These are phyloP conservation scores for Scaptomyza montana DNA, from an alignment of 1,140 invertebrate species.

Conservation along the genomic window DNA sequence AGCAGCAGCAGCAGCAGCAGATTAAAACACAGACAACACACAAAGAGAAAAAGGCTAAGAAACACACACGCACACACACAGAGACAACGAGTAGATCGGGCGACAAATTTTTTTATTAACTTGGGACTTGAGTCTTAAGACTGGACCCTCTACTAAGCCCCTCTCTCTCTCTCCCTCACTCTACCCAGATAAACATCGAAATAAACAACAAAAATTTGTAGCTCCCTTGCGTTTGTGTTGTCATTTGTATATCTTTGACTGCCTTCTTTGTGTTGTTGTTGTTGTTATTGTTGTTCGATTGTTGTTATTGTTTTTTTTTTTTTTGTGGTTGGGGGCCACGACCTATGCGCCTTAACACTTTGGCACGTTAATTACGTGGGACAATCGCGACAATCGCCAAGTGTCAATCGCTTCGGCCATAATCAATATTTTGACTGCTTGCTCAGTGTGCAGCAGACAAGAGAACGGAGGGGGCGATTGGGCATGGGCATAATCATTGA, in stretches of 20 bases:
- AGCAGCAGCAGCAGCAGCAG: conserved; percentile 58
- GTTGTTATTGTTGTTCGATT: conserved; percentile 1
- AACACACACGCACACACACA: conserved; percentile 31
- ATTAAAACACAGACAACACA: conserved; percentile 70
- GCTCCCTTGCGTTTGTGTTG: conserved; percentile 45
- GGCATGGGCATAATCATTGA: not conserved
- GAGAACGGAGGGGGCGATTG: not conserved
- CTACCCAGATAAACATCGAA: conserved; percentile 66
- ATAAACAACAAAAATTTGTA: conserved; percentile 81
- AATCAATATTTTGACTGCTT: conserved; percentile 76
- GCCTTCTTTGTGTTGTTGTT: conserved; percentile 6
- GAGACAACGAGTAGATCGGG: conserved; percentile 56
- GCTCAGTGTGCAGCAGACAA: conserved; percentile 12
- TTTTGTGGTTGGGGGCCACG: conserved; percentile 24
- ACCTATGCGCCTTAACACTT: conserved; percentile 75
- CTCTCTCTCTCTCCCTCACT: not conserved
- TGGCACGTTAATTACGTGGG: conserved; percentile 78
- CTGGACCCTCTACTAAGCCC: conserved; percentile 18
- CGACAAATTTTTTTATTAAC: conserved; percentile 80
- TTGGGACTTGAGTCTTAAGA: conserved; percentile 33
- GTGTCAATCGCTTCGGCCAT: conserved; percentile 64
- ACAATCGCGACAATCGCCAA: conserved; percentile 69
- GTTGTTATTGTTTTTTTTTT: conserved; percentile 8
- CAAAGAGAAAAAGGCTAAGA: conserved; percentile 24
- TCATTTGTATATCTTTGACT: conserved; percentile 33